Conservation (phyloP, 2,797 vertebrate species). For the Cheirogaleus major region DNA sequence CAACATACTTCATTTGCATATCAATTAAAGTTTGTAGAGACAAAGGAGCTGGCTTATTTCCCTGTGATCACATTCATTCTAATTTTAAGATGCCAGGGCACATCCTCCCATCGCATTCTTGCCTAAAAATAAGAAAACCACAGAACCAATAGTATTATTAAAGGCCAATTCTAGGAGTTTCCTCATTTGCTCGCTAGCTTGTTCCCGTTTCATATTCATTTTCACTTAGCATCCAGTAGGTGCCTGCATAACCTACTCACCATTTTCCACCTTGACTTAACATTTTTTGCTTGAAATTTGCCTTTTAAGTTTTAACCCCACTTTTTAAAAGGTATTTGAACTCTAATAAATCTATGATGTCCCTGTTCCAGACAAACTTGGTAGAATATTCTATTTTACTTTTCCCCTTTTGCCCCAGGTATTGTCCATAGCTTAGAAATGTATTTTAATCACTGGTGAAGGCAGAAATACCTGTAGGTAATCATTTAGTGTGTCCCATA, state of each 20-base stretch:
- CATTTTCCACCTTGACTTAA: neutral
- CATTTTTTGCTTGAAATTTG: neutral
- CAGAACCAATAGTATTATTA: neutral
- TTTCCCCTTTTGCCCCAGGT: neutral
- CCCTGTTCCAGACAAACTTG: neutral
- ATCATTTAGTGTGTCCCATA: neutral
- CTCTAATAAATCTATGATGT: neutral
- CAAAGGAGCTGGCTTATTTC: neutral
- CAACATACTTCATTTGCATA: neutral
- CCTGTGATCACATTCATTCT: neutral
- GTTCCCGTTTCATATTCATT: neutral
- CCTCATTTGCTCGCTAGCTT: neutral
- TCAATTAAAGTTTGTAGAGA: neutral
- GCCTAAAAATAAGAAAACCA: neutral
- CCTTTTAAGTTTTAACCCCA: neutral
- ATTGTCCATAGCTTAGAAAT: neutral
- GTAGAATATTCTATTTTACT: neutral
- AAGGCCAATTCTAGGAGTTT: neutral
- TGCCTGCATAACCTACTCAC: neutral
- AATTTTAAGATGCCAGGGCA: neutral
- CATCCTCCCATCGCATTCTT: neutral
- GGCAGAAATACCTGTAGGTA: neutral
- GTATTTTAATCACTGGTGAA: neutral
- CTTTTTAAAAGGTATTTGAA: neutral
- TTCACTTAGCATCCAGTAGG: neutral